Conservation (phyloP, 2,113 vertebrate species). For the Ageneiosus marmoratus region DNA sequence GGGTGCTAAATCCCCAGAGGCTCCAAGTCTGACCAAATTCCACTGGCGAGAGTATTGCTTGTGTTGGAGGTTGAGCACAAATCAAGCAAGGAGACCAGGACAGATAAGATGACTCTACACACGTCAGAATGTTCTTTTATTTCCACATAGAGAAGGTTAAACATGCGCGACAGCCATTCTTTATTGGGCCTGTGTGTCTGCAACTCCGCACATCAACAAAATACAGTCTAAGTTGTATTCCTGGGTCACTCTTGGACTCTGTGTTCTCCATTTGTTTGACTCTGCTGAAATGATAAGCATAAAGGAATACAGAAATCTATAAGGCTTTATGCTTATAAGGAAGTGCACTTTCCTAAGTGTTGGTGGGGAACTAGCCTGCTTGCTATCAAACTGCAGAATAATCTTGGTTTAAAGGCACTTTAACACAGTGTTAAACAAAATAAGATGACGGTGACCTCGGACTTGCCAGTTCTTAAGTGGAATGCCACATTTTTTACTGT, state of each 20-base stretch:
- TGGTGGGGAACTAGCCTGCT: conserved; percentile 38
- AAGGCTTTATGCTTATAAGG: conserved; percentile 50
- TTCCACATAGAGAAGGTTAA: conserved; percentile 55
- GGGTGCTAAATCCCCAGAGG: conserved; percentile 57
- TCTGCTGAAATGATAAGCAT: conserved; percentile 40
- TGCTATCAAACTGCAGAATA: conserved; percentile 36
- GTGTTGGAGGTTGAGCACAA: conserved; percentile 67
- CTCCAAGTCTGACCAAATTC: conserved; percentile 50
- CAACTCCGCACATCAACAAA: conserved; percentile 38
- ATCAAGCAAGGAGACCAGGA: conserved; percentile 66
- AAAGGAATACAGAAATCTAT: conserved; percentile 34
- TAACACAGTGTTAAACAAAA: conserved; percentile 46
- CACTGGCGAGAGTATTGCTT: conserved; percentile 69
- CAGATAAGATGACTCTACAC: conserved; percentile 63
- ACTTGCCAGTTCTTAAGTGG: conserved; percentile 19
- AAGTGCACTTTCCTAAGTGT: conserved; percentile 23
- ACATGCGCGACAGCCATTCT: conserved; percentile 49
- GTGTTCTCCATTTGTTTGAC: conserved; percentile 54
- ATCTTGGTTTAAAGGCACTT: conserved; percentile 46
- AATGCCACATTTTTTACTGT: conserved; percentile 65
- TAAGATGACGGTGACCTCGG: conserved; percentile 40
- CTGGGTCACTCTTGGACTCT: conserved; percentile 36
- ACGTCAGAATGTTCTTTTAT: conserved; percentile 56
- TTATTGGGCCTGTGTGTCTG: conserved; percentile 28
- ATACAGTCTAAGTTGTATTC: conserved; percentile 36